Evolutionary conservation across 2,888 invertebrate species (phyloP).

Genomic region (Xanthia icteritia): DNA sequence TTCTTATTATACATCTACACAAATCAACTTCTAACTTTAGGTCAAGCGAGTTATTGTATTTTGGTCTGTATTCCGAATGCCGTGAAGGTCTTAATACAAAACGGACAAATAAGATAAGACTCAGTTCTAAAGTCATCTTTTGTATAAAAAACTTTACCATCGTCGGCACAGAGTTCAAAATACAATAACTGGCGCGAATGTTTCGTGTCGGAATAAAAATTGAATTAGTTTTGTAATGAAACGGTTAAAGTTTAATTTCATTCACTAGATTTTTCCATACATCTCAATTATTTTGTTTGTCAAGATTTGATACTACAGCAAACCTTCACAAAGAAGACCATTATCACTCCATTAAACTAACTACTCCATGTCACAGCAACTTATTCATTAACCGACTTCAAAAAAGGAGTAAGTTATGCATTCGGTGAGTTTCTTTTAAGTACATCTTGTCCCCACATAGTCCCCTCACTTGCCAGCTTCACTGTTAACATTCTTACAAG

Average conservation of each 20-base stretch:
- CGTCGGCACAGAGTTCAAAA: background rate
- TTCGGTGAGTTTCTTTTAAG: background rate
- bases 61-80: background rate
- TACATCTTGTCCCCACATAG: background rate
- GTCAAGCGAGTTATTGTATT: background rate
- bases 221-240: background rate
- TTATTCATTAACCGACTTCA: background rate
- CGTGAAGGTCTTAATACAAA: background rate
- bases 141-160: background rate
- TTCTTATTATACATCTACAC: background rate
- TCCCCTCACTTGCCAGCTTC: conserved; percentile 37
- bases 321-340: background rate
- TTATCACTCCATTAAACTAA: background rate
- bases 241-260: background rate
- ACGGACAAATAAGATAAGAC: background rate
- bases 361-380: background rate
- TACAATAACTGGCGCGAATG: background rate
- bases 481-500: conserved; percentile 58
- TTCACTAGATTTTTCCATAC: background rate
- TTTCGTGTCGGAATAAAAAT: background rate
- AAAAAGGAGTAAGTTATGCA: background rate
- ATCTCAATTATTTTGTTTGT: background rate
- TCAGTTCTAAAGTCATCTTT: background rate
- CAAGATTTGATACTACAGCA: background rate
- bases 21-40: background rate